Evolutionary conservation across 2,888 invertebrate genomes (phyloP).

Genomic region (Drosophila eohydei): DNA sequence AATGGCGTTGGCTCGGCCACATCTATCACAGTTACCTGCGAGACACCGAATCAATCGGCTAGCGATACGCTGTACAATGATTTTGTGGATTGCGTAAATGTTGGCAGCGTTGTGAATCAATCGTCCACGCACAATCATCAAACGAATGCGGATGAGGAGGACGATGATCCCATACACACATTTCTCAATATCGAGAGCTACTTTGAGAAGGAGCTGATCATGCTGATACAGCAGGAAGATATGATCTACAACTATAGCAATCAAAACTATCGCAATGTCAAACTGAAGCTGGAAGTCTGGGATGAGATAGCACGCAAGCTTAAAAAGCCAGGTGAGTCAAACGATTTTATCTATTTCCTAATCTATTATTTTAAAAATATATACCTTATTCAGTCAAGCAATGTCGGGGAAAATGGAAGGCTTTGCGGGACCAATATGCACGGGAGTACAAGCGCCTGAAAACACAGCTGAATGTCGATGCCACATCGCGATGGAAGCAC

Average conservation of each 20-base stretch:
- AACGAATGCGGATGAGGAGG: conserved; percentile 74
- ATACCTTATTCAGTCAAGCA: conserved; percentile 71
- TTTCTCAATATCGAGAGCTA: conserved; percentile 84
- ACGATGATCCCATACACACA: conserved; percentile 83
- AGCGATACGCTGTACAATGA: conserved; percentile 76
- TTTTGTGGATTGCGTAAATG: conserved; percentile 76
- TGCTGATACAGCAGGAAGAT: conserved; percentile 78
- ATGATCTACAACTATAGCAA: conserved; percentile 81
- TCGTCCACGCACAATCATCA: conserved; percentile 47
- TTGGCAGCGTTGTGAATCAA: conserved; percentile 47
- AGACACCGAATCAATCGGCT: conserved; percentile 44
- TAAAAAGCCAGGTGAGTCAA: conserved; percentile 75
- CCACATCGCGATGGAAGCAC: conserved; percentile 82
- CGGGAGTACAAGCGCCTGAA: conserved; percentile 83
- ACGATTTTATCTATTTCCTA: neutral
- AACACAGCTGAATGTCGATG: conserved; percentile 65
- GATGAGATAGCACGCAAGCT: conserved; percentile 83
- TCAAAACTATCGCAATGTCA: conserved; percentile 81
- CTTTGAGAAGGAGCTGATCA: conserved; percentile 83
- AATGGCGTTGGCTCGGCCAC: conserved; percentile 44
- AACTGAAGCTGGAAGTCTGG: conserved; percentile 81
- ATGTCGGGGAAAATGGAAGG: conserved; percentile 84
- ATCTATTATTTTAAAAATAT: neutral
- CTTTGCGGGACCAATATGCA: conserved; percentile 83
- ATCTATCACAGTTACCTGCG: conserved; percentile 56